Evolutionary conservation across 1,140 invertebrate species (phyloP).

Genomic region (Oryctes rhinoceros): DNA sequence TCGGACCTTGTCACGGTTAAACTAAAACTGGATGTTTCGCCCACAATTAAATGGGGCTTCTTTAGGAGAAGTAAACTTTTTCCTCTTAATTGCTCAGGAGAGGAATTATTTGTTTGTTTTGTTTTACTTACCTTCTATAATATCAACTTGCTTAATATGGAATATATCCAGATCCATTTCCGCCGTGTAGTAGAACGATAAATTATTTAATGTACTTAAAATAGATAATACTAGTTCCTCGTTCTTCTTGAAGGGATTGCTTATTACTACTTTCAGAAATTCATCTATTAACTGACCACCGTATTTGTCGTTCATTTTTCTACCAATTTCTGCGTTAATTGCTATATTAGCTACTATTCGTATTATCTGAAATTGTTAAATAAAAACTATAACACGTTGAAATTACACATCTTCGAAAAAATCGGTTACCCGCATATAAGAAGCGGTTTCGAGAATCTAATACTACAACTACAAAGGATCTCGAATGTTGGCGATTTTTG

Average conservation of each 20-base stretch:
- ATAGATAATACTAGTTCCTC: slow-evolving; percentile 72
- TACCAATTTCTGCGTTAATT: slow-evolving; percentile 74
- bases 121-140: slow-evolving; percentile 55
- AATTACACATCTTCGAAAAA: too few relatives aligned
- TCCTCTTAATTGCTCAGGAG: too few relatives aligned
- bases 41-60: too few relatives aligned
- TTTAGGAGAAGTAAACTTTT: too few relatives aligned
- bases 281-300: slow-evolving; percentile 63
- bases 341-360: slow-evolving; percentile 78
- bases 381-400: background rate
- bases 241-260: slow-evolving; percentile 66
- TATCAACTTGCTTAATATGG: slow-evolving; percentile 59
- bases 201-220: slow-evolving; percentile 73
- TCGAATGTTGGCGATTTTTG: too few relatives aligned
- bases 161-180: slow-evolving; percentile 59
- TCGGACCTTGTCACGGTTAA: too few relatives aligned
- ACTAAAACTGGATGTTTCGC: too few relatives aligned
- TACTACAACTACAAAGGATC: too few relatives aligned
- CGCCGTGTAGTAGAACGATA: slow-evolving; percentile 68
- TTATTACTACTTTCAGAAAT: slow-evolving; percentile 62
- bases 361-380: slow-evolving; percentile 62
- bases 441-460: too few relatives aligned
- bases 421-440: too few relatives aligned
- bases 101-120: too few relatives aligned
- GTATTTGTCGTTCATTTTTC: slow-evolving; percentile 62